Conservation (phyloP, 2,113 vertebrate genomes). For the Sinosuthora webbiana region DNA sequence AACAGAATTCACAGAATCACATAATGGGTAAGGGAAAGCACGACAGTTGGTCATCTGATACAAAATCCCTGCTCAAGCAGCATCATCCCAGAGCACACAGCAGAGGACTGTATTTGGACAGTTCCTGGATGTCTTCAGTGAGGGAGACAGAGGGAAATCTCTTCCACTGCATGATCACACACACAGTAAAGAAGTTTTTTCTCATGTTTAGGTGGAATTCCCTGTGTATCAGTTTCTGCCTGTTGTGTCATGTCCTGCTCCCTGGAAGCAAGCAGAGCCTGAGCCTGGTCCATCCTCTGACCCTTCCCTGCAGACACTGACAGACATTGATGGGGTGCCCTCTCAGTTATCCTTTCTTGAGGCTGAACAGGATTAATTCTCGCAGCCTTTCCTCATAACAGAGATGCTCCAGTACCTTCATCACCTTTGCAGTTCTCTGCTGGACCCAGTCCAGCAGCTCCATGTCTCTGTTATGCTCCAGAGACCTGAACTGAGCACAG, state of each 20-base stretch:
- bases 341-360: background rate
- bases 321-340: background rate
- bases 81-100: no score
- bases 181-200: background rate
- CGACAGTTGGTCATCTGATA: background rate
- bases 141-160: background rate
- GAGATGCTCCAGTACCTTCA: background rate
- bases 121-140: background rate
- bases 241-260: background rate
- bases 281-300: accelerated
- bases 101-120: no score
- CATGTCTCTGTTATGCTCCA: background rate
- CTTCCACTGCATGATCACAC: background rate
- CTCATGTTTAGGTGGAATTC: background rate
- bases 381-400: background rate
- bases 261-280: accelerated
- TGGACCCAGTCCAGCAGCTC: background rate
- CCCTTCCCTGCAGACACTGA: background rate
- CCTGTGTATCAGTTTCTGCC: background rate
- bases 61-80: background rate
- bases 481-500: background rate
- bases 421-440: background rate
- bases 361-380: background rate
- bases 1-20: background rate
- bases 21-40: background rate